Percentiles rank a stretch among this genome's conserved stretches.
These are phyloP conservation scores for Athetis lepigone DNA, from an alignment of 2,888 invertebrate species.

Conservation along the genomic window DNA sequence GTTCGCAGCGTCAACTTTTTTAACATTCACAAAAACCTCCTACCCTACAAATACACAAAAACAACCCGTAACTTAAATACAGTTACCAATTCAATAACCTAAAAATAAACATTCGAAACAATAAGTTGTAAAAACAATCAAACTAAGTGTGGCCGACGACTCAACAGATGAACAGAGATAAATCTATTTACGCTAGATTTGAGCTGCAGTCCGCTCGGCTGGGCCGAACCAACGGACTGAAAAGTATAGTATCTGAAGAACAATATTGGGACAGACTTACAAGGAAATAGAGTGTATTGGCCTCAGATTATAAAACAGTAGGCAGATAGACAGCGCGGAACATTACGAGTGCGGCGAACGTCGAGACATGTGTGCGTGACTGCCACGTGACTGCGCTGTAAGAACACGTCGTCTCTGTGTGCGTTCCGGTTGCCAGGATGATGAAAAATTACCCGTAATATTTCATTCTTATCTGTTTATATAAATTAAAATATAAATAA, in stretches of 20 bases:
- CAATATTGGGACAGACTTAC: constrained; percentile 37
- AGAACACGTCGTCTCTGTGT: no score
- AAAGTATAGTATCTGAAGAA: constrained; percentile 65
- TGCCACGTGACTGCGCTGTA: no score
- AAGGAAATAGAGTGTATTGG: constrained; percentile 4
- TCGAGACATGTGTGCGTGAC: no score
- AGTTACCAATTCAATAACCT: constrained; percentile 3
- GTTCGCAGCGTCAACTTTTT: no score
- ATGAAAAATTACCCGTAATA: no score
- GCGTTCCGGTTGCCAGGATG: no score
- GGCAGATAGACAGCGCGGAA: no score
- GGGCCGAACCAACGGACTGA: constrained; percentile 67
- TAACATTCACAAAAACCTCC: no score
- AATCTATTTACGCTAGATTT: constrained; percentile 78
- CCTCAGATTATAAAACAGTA: no score
- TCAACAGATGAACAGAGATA: constrained; percentile 66
- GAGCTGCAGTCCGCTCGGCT: constrained; percentile 70
- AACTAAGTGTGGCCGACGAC: constrained; percentile 51
- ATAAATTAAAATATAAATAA: no score
- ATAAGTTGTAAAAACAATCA: constrained; percentile 49
- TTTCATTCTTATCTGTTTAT: no score
- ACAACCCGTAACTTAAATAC: neutral
- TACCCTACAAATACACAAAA: neutral
- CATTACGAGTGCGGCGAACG: no score
- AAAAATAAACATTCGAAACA: constrained; percentile 22